These are phyloP conservation scores for Pyrgilauda ruficollis DNA, from an alignment of 2,113 vertebrate genomes.

Conservation along the genomic window DNA sequence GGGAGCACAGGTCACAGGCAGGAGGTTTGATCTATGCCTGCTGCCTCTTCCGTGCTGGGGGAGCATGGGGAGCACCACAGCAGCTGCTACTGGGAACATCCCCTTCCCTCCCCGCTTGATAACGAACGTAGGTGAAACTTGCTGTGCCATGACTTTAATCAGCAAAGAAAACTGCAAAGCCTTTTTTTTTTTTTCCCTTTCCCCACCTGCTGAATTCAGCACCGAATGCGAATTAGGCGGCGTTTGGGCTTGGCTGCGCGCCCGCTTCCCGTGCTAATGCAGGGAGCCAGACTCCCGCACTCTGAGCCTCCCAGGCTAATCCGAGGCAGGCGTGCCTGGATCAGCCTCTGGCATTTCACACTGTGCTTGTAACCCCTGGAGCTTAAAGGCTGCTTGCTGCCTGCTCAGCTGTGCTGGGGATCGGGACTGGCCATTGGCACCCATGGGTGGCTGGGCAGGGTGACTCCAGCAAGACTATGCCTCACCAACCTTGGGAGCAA, in stretches of 20 bases:
- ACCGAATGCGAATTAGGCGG: not conserved
- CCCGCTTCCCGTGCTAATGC: not conserved
- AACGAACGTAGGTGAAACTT: slow-evolving; percentile 48
- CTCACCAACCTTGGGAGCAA: not conserved
- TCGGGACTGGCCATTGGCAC: fast-evolving
- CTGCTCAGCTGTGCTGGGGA: fast-evolving
- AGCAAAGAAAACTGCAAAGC: slow-evolving; percentile 56
- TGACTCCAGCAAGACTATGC: not conserved
- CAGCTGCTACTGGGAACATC: slow-evolving; percentile 27
- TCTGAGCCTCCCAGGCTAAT: not conserved
- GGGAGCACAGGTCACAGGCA: not conserved
- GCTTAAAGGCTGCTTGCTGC: not conserved
- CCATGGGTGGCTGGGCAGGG: not conserved
- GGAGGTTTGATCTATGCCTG: fast-evolving
- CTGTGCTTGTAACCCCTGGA: fast-evolving
- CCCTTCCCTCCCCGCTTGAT: slow-evolving; percentile 9
- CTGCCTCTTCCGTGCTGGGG: not conserved
- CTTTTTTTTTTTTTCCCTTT: not conserved
- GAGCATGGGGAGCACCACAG: not conserved
- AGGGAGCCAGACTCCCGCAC: not conserved
- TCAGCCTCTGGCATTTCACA: not conserved
- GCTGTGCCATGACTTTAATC: slow-evolving; percentile 63
- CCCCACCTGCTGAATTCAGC: slow-evolving; percentile 59
- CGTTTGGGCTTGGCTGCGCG: not conserved
- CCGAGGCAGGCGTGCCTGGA: not conserved